Base-by-base conservation (phyloP, 1,140 invertebrate species). In the Pectinophora gossypiella region DNA sequence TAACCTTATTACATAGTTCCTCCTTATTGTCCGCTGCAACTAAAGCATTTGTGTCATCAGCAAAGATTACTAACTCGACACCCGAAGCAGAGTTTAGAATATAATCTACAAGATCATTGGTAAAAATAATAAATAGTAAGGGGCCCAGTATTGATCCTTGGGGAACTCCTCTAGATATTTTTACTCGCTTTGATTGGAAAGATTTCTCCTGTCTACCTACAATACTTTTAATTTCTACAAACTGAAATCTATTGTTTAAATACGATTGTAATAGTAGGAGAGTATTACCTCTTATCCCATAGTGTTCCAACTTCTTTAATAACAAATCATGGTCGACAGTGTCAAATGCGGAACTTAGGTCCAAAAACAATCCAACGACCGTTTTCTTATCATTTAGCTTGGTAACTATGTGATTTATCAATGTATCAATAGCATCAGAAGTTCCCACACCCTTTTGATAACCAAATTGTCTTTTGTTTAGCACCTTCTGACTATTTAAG, bases 301-400 rank as follows among this genome's bases (percentile, higher is more conserved):
- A 49, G 38, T 23, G 35, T 12, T 54, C 13, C 13, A 51, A 19
- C 32, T 54, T 59, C 9, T 13, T 42, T n/a, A 54, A 19, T 3
- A 59, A 19, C 0, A 54, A 12, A 0, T 19, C 20, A 42, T 54
- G 42, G 32, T 53, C 47, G 5, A 59, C 22, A 5, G 47, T 40
- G 10, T 59, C 56, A 45, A 58, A 58, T 18, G 56, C 51, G 0
- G 46, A 40, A 18, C 46, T 54, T 2, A 59, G 35, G 16, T 59
- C 56, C 0, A 59, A 12, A 36, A 50, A 59, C 1, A 59, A 12
- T 0, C 51, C 51, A 7, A 15, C 27, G 10, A 46, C 43, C 18
- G 38, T 54, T 19, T 18, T 5, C 16, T 43, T 54, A 1, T 27
- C 12, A 54, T 59, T 51, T 22, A 59, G 18, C 19, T 47, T 54